A percentile compares a stretch with the other conserved stretches of the same genome.
Evolutionary conservation across 2,888 invertebrate species (phyloP).

Genomic region (Neria commutata): DNA sequence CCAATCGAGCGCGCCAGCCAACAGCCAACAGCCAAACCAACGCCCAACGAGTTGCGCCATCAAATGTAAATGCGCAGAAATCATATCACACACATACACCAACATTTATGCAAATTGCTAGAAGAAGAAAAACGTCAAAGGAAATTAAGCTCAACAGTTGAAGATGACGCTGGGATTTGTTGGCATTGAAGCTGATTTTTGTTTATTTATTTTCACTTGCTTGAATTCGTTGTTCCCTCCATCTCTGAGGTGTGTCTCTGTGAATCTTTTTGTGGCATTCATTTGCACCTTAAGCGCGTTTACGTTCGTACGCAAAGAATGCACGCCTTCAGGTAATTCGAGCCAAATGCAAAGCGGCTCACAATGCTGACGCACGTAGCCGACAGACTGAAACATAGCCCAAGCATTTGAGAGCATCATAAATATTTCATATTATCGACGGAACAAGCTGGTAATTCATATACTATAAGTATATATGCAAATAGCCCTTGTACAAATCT

Average conservation of each 20-base stretch:
- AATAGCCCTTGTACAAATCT: too few relatives aligned
- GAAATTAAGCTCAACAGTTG: conserved; percentile 51
- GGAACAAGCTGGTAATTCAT: too few relatives aligned
- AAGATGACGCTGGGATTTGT: conserved; percentile 43
- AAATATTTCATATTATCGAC: too few relatives aligned
- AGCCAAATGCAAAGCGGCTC: too few relatives aligned
- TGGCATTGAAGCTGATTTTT: conserved; percentile 5
- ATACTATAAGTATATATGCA: too few relatives aligned
- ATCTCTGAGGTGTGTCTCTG: not conserved
- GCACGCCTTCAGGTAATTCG: too few relatives aligned
- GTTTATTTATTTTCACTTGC: not conserved
- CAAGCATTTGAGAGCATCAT: too few relatives aligned
- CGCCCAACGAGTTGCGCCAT: conserved; percentile 30
- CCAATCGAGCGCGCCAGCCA: too few relatives aligned
- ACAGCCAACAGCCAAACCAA: too few relatives aligned
- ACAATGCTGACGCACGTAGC: too few relatives aligned
- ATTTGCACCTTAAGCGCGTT: not conserved
- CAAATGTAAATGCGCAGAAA: conserved; percentile 34
- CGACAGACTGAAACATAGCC: too few relatives aligned
- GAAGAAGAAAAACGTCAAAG: conserved; percentile 54
- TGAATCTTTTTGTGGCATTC: not conserved
- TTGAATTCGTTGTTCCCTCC: too few relatives aligned
- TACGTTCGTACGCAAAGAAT: not conserved
- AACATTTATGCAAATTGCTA: conserved; percentile 53
- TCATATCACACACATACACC: conserved; percentile 38